A percentile compares a stretch with the other conserved stretches of the same genome.
Evolutionary conservation across 2,888 invertebrate species (phyloP).

Genomic region (Oscheius myriophilus): DNA sequence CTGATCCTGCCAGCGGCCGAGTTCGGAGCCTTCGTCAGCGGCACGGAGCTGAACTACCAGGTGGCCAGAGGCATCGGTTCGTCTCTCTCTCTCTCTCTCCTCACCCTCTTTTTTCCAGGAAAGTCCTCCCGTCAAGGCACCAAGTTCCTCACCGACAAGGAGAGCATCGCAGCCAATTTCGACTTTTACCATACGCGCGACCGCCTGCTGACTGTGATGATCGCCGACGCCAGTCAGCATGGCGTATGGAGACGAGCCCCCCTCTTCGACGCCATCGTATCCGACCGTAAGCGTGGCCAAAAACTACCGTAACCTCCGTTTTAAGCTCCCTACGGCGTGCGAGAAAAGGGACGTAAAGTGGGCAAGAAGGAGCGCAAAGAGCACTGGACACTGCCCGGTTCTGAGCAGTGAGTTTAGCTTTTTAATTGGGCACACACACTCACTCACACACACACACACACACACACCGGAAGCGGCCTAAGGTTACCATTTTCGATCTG

Average conservation of each 20-base stretch:
- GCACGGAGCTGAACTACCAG: constrained; percentile 87
- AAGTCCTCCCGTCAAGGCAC: constrained; percentile 74
- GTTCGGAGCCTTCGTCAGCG: constrained; percentile 86
- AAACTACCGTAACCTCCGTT: constrained; percentile 25
- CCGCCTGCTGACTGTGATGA: constrained; percentile 85
- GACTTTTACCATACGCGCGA: constrained; percentile 80
- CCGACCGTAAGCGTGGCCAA: constrained; percentile 78
- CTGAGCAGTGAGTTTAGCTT: constrained; percentile 42
- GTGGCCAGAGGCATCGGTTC: constrained; percentile 83
- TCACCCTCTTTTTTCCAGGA: constrained; percentile 62
- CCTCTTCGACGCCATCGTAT: constrained; percentile 89
- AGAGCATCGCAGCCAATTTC: constrained; percentile 88
- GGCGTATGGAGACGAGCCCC: constrained; percentile 78
- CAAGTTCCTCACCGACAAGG: constrained; percentile 77
- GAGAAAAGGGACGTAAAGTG: constrained; percentile 89
- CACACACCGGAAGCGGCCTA: too few relatives aligned
- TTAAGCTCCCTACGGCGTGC: constrained; percentile 94
- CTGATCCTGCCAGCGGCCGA: constrained; percentile 87
- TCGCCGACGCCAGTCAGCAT: constrained; percentile 88
- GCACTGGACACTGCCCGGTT: constrained; percentile 50
- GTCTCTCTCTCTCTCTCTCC: neutral
- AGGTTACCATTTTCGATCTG: too few relatives aligned
- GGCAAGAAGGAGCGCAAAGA: constrained; percentile 74
- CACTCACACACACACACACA: neutral
- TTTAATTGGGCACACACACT: neutral